Conservation (phyloP, 2,113 vertebrate genomes). For the Mirza zaza region DNA sequence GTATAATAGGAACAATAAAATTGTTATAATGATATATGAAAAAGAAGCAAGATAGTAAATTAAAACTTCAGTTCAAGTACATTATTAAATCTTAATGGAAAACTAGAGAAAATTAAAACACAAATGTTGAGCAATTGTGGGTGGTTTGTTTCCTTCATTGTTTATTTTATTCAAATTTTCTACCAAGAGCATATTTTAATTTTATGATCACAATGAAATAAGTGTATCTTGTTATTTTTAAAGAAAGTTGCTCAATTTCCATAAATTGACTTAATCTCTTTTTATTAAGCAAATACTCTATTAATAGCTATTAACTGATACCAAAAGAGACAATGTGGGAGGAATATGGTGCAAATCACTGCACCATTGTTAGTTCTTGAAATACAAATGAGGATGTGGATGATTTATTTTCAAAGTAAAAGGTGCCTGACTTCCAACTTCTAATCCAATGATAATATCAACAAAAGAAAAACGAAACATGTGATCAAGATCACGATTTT, state of each 20-base stretch:
- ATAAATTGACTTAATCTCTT: conserved; percentile 59
- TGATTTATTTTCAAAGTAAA: conserved; percentile 50
- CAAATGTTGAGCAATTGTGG: not conserved
- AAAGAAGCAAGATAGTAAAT: conserved; percentile 15
- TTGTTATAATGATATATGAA: not conserved
- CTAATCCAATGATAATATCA: conserved; percentile 44
- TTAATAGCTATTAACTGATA: conserved; percentile 32
- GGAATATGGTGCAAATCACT: not conserved
- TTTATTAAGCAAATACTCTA: conserved; percentile 51
- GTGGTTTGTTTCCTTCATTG: conserved; percentile 23
- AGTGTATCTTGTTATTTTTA: conserved; percentile 48
- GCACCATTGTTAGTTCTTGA: not conserved
- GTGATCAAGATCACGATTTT: conserved; percentile 45
- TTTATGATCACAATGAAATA: conserved; percentile 32
- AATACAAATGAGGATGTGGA: conserved; percentile 48
- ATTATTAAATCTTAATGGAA: conserved; percentile 18
- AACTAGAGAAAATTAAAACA: conserved; percentile 48
- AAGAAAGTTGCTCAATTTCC: conserved; percentile 50
- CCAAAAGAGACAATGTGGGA: conserved; percentile 20
- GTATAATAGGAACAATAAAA: not conserved
- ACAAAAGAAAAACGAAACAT: conserved; percentile 9
- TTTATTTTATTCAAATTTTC: conserved; percentile 54
- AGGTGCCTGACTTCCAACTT: conserved; percentile 45
- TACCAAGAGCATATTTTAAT: not conserved
- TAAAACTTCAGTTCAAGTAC: not conserved